These are phyloP conservation scores for Stichopus chloronotus DNA, from an alignment of 35 echinoderm and acorn worm species.

Conservation along the genomic window DNA sequence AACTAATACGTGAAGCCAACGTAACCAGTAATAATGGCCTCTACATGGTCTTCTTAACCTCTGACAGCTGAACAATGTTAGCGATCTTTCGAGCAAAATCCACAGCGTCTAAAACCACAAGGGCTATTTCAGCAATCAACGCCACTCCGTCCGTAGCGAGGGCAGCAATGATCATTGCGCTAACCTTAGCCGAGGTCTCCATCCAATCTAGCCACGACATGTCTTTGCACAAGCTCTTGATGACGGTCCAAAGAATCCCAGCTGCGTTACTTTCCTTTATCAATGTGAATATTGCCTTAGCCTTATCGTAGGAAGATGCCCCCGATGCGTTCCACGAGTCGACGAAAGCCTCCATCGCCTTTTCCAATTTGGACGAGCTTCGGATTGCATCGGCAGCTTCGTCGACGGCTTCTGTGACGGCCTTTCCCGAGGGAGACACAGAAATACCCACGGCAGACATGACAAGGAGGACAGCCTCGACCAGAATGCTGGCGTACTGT, in stretches of 20 bases:
- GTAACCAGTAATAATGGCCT: too few relatives aligned
- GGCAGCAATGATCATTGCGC: conserved; percentile 50
- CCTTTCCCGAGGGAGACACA: neutral
- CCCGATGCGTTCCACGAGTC: too few relatives aligned
- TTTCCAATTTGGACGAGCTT: too few relatives aligned
- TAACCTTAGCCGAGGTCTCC: conserved; percentile 48
- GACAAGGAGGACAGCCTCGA: conserved; percentile 49
- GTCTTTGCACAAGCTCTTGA: conserved; percentile 28
- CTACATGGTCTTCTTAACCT: conserved; percentile 44
- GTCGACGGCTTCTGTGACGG: neutral
- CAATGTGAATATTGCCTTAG: conserved; percentile 49
- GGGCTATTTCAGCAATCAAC: conserved; percentile 59
- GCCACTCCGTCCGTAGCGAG: conserved; percentile 51
- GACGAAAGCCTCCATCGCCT: too few relatives aligned
- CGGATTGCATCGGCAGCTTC: too few relatives aligned
- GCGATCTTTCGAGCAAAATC: conserved; percentile 60
- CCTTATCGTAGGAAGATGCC: conserved; percentile 19
- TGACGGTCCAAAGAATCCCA: conserved; percentile 49
- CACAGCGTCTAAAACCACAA: conserved; percentile 32
- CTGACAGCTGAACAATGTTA: conserved; percentile 27
- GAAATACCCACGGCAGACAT: conserved; percentile 52
- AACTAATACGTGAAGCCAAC: too few relatives aligned
- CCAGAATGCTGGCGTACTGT: too few relatives aligned
- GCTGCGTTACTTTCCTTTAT: conserved; percentile 38
- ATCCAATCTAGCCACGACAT: conserved; percentile 65